phyloP scores from a whole-genome alignment of 2,888 invertebrate genomes.

The Allacma fusca region DNA sequence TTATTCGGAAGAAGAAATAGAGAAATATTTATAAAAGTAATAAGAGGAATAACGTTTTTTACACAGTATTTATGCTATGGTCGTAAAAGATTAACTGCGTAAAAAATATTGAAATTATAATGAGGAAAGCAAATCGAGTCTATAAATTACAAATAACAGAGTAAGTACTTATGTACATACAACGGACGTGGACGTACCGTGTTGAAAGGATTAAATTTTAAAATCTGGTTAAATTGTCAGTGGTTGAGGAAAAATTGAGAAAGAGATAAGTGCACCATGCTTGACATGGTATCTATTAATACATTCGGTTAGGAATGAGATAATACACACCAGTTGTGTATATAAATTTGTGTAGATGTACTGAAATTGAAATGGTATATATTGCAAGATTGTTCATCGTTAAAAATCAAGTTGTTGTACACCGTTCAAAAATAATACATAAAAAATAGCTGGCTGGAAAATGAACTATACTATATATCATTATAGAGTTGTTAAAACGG shows the following conservation, averaged over 20 bases:
- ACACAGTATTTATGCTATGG: neutral
- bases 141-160: neutral
- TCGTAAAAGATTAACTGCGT: neutral
- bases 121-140: neutral
- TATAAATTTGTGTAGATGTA: neutral
- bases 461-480: neutral
- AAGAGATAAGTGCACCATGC: neutral
- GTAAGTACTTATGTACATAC: constrained; percentile 18
- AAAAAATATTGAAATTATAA: neutral
- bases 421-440: neutral
- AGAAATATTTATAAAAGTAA: neutral
- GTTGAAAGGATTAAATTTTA: neutral
- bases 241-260: neutral
- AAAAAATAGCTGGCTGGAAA: constrained; percentile 8
- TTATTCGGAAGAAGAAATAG: neutral
- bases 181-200: constrained; percentile 26
- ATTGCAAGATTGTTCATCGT: constrained; percentile 14
- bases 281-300: neutral
- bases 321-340: constrained; percentile 5
- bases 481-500: neutral
- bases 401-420: constrained; percentile 9
- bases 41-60: neutral
- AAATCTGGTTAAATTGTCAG: neutral
- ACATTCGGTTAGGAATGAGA: neutral
- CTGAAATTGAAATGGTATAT: neutral